These are phyloP conservation scores for Elachura formosa DNA, from an alignment of 2,113 vertebrate genomes.

Conservation along the genomic window DNA sequence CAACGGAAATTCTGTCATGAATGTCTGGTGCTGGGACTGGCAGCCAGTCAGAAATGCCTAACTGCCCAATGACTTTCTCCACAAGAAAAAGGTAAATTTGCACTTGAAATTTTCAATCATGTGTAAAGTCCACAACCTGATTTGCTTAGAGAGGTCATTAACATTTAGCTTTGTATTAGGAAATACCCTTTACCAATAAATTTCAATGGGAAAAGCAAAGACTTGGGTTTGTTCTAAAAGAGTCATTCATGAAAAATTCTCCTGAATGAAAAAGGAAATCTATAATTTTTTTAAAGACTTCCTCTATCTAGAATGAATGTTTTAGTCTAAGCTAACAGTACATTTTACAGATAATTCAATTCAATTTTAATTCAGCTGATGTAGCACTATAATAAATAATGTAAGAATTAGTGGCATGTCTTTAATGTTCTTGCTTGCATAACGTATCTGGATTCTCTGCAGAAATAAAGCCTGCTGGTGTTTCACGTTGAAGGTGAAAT, in stretches of 20 bases:
- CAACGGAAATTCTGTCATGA: not conserved
- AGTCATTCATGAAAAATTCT: conserved; percentile 35
- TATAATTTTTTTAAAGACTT: not conserved
- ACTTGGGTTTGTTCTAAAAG: not conserved
- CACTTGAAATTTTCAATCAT: not conserved
- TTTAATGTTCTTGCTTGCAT: not conserved
- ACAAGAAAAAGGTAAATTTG: not conserved
- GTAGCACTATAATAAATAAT: not conserved
- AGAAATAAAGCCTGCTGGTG: not conserved
- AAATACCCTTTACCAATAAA: not conserved
- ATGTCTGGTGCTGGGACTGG: not conserved
- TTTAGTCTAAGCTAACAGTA: not conserved
- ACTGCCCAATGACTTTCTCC: not conserved
- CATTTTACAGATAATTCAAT: not conserved
- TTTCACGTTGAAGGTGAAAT: not conserved
- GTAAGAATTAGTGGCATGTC: not conserved
- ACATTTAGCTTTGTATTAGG: not conserved
- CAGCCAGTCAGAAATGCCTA: not conserved
- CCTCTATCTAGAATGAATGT: not conserved
- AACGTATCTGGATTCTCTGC: not conserved
- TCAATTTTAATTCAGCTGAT: not conserved
- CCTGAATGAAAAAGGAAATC: not conserved
- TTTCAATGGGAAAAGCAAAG: not conserved
- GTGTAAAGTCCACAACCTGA: not conserved
- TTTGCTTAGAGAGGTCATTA: conserved; percentile 5